phyloP scores from a whole-genome alignment of 2,797 vertebrate species.

The Argentina silus region DNA sequence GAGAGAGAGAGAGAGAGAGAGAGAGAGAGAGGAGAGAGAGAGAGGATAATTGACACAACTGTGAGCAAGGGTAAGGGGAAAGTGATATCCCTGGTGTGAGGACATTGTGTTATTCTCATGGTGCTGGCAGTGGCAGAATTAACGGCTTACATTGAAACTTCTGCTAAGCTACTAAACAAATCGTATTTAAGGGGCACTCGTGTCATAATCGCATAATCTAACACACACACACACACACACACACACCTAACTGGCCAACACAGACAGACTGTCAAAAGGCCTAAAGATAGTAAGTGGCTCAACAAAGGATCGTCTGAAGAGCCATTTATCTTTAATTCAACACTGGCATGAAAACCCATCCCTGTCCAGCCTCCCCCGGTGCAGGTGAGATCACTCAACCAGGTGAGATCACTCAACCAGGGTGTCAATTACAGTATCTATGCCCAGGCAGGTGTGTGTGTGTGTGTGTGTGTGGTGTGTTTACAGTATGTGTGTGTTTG shows the following conservation, averaged over 20 bases:
- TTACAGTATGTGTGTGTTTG: too few relatives aligned
- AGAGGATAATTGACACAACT: too few relatives aligned
- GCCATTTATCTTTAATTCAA: constrained; percentile 76
- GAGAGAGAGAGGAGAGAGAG: too few relatives aligned
- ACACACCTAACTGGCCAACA: not conserved
- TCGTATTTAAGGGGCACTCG: constrained; percentile 40
- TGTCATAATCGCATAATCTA: constrained; percentile 10
- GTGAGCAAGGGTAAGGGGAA: too few relatives aligned
- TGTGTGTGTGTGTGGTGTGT: too few relatives aligned
- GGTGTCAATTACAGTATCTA: constrained; percentile 71
- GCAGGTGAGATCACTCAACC: too few relatives aligned
- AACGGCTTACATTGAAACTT: not conserved
- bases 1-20: too few relatives aligned
- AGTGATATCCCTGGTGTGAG: too few relatives aligned
- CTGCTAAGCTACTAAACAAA: not conserved
- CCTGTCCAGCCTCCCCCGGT: constrained; percentile 43
- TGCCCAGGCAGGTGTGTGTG: constrained; percentile 39
- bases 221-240: constrained; percentile 14
- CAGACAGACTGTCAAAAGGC: constrained; percentile 49
- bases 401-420: constrained; percentile 41
- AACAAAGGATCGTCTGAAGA: constrained; percentile 53
- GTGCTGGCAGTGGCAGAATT: not conserved
- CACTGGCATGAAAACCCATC: constrained; percentile 65
- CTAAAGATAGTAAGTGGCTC: constrained; percentile 60
- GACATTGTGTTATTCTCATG: too few relatives aligned